Evolutionary conservation across 1,140 invertebrate species (phyloP), one percentile per base, ranked within the genome.

Genomic region (Nomia melanderi): DNA sequence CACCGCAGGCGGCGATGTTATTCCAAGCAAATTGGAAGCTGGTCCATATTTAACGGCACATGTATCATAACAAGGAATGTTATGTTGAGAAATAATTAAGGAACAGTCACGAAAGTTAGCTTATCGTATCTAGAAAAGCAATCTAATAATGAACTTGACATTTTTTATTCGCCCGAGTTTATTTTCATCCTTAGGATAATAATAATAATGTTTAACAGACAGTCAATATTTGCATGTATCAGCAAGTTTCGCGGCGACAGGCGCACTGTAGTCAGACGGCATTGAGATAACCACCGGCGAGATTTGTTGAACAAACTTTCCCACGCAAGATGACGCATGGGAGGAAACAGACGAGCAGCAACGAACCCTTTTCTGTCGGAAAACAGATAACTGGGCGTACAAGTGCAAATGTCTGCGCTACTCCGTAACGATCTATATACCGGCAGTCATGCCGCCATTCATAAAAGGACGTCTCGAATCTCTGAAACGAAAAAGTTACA

Each of bases 241-340:
- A 29, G 39, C 25, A 23, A 39, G 59, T 36, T 50, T 63, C 44
- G 20, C 17, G 60, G 2, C 64, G 47, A 56, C 39, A 20, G 31
- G 14, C 20, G 3, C 2, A 23, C 17, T 31, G 14, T 14, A 41
- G 60, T 64, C 53, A 39, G 36, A 33, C 33, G 20, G 50, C 56
- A 53, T 29, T 33, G 44, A 39, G 66, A 77, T 77, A 77, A 41
- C 74, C 20, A 50, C 23, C 20, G n/a, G 23, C 41, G 65, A 70
- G 75, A 77, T 71, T 71, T 77, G 65, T 77, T 77, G 71, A 63
- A 71, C 67, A 77, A 71, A 77, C 62, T 83, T 84, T 84, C 69
- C 72, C 69, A 80, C 69, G 77, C 82, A 84, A 60, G 62, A 69
- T 84, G 67, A 79, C 77, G 57, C 77, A 77, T 44, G 62, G 66